phyloP scores from a whole-genome alignment of 2,113 vertebrate species.

The Puntigrus tetrazona region DNA sequence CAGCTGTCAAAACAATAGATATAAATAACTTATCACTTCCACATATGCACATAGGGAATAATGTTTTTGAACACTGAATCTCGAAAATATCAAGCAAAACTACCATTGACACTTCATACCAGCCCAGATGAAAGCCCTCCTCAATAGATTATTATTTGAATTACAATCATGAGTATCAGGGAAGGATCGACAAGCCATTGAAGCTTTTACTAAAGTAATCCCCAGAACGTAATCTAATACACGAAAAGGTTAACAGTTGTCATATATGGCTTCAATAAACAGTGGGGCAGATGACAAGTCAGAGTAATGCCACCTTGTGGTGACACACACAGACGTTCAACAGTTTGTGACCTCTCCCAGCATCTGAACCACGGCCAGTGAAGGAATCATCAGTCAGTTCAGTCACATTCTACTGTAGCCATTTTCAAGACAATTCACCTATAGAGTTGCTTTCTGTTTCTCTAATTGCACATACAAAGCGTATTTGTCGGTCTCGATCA shows the following conservation, averaged over 20 bases:
- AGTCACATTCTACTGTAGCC: conserved; percentile 66
- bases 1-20: conserved; percentile 75
- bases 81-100: conserved; percentile 28
- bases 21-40: conserved; percentile 71
- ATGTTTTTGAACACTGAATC: conserved; percentile 58
- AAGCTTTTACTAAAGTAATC: neutral
- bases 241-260: neutral
- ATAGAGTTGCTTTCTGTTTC: conserved; percentile 37
- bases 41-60: conserved; percentile 20
- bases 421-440: conserved; percentile 60
- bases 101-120: neutral
- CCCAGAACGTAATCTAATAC: conserved; percentile 5
- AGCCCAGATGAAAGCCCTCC: neutral
- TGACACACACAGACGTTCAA: neutral
- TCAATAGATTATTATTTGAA: neutral
- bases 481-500: no score
- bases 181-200: conserved; percentile 17
- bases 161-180: neutral
- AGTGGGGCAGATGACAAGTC: neutral
- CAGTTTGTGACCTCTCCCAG: neutral
- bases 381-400: conserved; percentile 36
- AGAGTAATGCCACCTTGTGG: neutral
- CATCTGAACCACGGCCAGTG: neutral
- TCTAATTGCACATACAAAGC: neutral
- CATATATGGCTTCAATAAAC: conserved; percentile 41